Percentiles rank a stretch among this genome's conserved stretches.
Conservation (phyloP, 2,797 vertebrate genomes). For the Oreortyx pictus region DNA sequence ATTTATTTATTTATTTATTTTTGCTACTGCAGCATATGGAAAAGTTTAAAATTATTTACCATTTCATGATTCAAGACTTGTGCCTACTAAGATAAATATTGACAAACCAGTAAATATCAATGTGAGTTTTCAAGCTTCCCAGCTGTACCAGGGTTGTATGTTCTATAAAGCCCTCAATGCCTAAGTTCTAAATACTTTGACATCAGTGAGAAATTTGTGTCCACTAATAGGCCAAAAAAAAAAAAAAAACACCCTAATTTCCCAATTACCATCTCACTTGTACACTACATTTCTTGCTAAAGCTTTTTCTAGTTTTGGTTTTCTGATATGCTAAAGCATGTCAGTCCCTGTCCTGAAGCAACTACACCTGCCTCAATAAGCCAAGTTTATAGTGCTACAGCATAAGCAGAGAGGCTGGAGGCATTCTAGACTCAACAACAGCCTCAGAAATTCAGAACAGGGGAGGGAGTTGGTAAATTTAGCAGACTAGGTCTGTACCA, state of each 20-base stretch:
- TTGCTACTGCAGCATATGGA: neutral
- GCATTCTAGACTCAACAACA: neutral
- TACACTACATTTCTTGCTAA: neutral
- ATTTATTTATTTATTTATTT: neutral
- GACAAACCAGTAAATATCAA: neutral
- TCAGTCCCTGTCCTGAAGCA: neutral
- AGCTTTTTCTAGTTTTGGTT: neutral
- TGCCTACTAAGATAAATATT: neutral
- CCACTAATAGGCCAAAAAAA: neutral
- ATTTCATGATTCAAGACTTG: neutral
- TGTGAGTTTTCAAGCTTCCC: neutral
- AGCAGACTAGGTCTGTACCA: constrained; percentile 35
- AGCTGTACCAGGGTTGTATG: neutral
- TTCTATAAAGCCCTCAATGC: neutral
- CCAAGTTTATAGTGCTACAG: neutral
- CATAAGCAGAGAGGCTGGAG: neutral
- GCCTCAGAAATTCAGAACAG: constrained; percentile 1
- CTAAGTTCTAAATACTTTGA: neutral
- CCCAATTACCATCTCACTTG: neutral
- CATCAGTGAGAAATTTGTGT: neutral
- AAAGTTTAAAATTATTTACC: neutral
- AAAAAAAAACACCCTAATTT: neutral
- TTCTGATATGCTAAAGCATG: neutral
- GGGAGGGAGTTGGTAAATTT: neutral
- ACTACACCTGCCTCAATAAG: constrained; percentile 15